Evolutionary conservation across 2,888 invertebrate genomes (phyloP).

Genomic region (Boloria selene): DNA sequence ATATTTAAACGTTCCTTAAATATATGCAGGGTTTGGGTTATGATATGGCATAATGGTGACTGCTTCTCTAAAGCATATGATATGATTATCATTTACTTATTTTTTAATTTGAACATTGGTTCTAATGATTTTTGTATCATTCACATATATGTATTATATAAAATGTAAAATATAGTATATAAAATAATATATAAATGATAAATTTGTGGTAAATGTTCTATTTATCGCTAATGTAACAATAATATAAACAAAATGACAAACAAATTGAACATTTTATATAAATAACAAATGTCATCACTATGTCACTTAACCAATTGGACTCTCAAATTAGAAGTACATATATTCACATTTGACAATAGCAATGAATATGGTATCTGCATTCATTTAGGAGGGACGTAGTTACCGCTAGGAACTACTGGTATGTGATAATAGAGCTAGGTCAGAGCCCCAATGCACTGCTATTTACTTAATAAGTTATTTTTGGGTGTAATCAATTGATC

Average conservation of each 20-base stretch:
- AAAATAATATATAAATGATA: too few species aligned
- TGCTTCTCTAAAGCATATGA: neutral
- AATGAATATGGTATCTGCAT: neutral
- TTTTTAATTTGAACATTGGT: neutral
- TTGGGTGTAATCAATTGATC: neutral
- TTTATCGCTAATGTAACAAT: too few species aligned
- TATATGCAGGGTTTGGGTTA: slow-evolving; percentile 5
- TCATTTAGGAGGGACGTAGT: neutral
- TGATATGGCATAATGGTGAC: neutral
- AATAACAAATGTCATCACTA: too few species aligned
- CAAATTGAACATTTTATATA: too few species aligned
- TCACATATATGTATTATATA: too few species aligned
- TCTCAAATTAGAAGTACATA: neutral
- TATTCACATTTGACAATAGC: neutral
- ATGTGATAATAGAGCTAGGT: slow-evolving; percentile 31
- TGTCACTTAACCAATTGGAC: too few species aligned
- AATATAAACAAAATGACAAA: too few species aligned
- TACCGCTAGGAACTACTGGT: slow-evolving; percentile 4
- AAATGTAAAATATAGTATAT: too few species aligned
- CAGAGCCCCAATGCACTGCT: slow-evolving; percentile 9
- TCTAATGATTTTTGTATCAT: neutral
- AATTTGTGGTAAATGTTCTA: too few species aligned
- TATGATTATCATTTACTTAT: neutral
- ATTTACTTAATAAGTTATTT: neutral
- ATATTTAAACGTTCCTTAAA: slow-evolving; percentile 10